These are phyloP conservation scores for Lycia hirtaria DNA, from an alignment of 2,888 invertebrate genomes.

Conservation along the genomic window DNA sequence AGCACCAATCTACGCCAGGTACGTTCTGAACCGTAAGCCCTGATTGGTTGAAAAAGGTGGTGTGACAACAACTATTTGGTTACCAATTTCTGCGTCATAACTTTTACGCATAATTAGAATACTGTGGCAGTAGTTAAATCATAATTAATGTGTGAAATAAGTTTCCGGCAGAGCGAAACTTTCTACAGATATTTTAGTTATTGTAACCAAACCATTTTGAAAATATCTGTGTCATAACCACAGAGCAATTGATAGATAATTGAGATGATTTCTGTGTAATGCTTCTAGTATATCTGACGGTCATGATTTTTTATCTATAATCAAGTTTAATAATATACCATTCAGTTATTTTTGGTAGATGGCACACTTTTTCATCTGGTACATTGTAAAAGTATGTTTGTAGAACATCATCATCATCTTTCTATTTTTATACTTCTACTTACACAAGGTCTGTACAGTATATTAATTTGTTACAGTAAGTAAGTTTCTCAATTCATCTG, in stretches of 20 bases:
- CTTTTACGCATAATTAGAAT: slow-evolving; percentile 10
- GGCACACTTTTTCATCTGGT: background rate
- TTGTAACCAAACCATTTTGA: background rate
- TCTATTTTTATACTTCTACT: too few relatives aligned
- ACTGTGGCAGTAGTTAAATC: slow-evolving; percentile 2
- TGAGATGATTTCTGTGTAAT: background rate
- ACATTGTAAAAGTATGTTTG: background rate
- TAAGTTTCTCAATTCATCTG: too few relatives aligned
- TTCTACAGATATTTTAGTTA: slow-evolving; percentile 7
- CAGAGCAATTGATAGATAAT: background rate
- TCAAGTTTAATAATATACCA: background rate
- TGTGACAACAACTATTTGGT: slow-evolving; percentile 52
- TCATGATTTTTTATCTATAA: slow-evolving; percentile 2
- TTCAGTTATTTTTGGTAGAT: background rate
- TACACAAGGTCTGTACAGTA: too few relatives aligned
- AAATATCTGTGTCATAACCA: slow-evolving; percentile 5
- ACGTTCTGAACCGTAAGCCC: slow-evolving; percentile 12
- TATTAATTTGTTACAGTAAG: too few relatives aligned
- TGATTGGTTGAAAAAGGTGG: slow-evolving; percentile 65
- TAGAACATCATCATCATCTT: background rate
- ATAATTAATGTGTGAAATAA: slow-evolving; percentile 1
- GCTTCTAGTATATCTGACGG: background rate
- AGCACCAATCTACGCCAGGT: slow-evolving; percentile 8
- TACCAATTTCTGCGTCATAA: slow-evolving; percentile 11
- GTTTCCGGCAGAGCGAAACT: background rate